Evolutionary conservation across 2,113 vertebrate genomes (phyloP), one percentile per base, ranked within the genome.

Genomic region (Lipophrys pholis): DNA sequence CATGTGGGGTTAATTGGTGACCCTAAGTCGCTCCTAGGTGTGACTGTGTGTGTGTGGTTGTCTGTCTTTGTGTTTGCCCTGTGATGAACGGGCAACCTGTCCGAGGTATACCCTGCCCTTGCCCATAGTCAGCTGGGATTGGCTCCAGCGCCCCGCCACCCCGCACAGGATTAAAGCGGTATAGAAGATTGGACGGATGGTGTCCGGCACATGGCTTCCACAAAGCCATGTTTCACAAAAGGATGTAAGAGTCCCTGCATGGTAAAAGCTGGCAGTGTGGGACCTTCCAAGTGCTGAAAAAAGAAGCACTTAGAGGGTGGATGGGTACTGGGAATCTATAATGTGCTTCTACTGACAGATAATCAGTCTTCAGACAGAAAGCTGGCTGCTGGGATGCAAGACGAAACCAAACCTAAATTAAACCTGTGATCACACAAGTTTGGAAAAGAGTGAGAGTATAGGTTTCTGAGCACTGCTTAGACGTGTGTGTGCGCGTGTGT

Each of bases 211-310:
- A 43, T 6, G 48, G 35, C 38, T 42, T 53, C 49, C 57, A 12
- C 52, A 57, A 78, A 21, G 70, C 46, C 36, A 50, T 12, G 71
- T 57, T 62, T 75, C 52, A 39, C 11, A 61, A 46, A 61, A 51
- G 35, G 36, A 9, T 42, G 41, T 14, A 16, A 15, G 45, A 38
- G 35, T 40, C 6, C 48, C 21, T 35, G 21, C 10, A 68, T n/a
- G 52, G 35, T 39, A 51, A 39, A 66, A 50, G 8, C 30, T 36
- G 30, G 39, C 64, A 16, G 52, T 46, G 61, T 66, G 70, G 79
- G 87, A 80, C 76, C 81, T 30, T 84, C 76, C 72, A 30, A 30
- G 17, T 53, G 46, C 65, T 74, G 58, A 82, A 65, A 70, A 77
- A 66, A 78, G 59, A 78, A 60, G 52, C 41, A 70, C 62, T 66